Evolutionary conservation across 2,888 invertebrate genomes (phyloP).

Genomic region (Adelphocoris suturalis): DNA sequence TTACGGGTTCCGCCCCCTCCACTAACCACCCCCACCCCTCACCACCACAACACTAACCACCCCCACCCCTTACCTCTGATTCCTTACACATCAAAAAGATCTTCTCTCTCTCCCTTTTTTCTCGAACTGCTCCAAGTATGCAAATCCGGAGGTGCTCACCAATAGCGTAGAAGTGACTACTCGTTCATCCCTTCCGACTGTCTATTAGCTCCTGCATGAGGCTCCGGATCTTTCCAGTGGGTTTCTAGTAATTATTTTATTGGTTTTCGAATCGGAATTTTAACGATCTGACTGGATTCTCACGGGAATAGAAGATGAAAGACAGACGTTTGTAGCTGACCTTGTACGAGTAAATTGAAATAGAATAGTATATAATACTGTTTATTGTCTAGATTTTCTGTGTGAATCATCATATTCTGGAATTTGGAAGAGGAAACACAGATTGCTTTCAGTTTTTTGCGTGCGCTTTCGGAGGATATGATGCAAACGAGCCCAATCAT

Average conservation of each 20-base stretch:
- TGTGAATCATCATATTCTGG: too few species aligned
- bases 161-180: conserved; percentile 14
- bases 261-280: conserved; percentile 25
- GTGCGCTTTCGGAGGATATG: too few species aligned
- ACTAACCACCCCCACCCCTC: neutral
- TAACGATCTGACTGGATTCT: neutral
- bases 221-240: neutral
- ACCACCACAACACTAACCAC: too few species aligned
- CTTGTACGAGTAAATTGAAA: too few species aligned
- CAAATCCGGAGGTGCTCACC: conserved; percentile 62
- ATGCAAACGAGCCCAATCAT: too few species aligned
- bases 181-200: conserved; percentile 15
- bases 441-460: too few species aligned
- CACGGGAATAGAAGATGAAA: too few species aligned
- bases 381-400: too few species aligned
- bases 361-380: too few species aligned
- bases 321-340: too few species aligned
- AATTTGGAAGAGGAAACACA: too few species aligned
- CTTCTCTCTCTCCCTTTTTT: neutral
- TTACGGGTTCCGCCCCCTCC: conserved; percentile 1
- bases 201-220: conserved; percentile 45
- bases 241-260: conserved; percentile 38
- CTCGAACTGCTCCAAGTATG: conserved; percentile 44
- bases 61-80: neutral
- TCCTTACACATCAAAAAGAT: neutral